phyloP scores from a whole-genome alignment of 2,888 invertebrate species.

The Apeira syringaria region DNA sequence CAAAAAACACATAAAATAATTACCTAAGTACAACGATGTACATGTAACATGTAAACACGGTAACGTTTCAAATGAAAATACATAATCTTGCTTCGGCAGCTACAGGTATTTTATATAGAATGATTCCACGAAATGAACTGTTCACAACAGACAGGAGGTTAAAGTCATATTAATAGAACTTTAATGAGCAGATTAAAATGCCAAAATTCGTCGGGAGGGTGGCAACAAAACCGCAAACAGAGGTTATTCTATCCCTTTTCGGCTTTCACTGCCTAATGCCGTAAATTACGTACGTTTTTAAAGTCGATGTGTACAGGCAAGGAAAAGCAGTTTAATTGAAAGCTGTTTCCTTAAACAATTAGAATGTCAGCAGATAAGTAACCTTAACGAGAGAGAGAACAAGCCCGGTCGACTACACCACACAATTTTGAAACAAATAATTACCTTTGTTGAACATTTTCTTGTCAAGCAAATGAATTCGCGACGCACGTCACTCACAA shows the following conservation, averaged over 20 bases:
- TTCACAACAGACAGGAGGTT: too few relatives aligned
- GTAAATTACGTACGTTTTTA: slow-evolving; percentile 49
- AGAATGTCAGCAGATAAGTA: slow-evolving; percentile 51
- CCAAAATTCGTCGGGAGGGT: slow-evolving; percentile 40
- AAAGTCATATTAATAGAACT: slow-evolving; percentile 34
- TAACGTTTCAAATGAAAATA: too few relatives aligned
- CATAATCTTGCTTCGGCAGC: too few relatives aligned
- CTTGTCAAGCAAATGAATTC: slow-evolving; percentile 42
- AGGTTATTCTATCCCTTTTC: slow-evolving; percentile 47
- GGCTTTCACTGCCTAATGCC: slow-evolving; percentile 37
- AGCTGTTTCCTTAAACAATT: slow-evolving; percentile 62
- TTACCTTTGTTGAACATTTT: slow-evolving; percentile 57
- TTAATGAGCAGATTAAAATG: slow-evolving; percentile 61
- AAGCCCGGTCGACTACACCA: slow-evolving; percentile 33
- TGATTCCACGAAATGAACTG: too few relatives aligned
- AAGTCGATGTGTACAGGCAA: slow-evolving; percentile 43
- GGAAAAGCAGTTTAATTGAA: slow-evolving; percentile 54
- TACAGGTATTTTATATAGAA: too few relatives aligned
- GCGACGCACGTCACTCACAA: slow-evolving; percentile 43
- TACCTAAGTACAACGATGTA: too few relatives aligned
- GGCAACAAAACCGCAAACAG: slow-evolving; percentile 47
- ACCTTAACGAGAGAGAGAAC: slow-evolving; percentile 32
- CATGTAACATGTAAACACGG: too few relatives aligned
- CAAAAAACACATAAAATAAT: too few relatives aligned
- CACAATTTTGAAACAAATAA: slow-evolving; percentile 60